Evolutionary conservation across 2,113 vertebrate genomes (phyloP).

Genomic region (Menura novaehollandiae): DNA sequence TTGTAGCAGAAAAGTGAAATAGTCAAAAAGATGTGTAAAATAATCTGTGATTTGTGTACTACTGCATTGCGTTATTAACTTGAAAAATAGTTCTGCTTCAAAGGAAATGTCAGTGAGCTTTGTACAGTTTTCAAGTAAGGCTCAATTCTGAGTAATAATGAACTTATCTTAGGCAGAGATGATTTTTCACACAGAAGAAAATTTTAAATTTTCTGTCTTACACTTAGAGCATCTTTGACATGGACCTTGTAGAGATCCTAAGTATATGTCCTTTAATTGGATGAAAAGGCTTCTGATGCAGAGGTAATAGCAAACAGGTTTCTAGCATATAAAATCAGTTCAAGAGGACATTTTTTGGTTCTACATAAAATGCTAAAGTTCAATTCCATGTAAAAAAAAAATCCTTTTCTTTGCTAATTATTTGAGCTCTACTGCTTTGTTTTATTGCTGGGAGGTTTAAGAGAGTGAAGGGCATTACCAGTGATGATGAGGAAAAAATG

Average conservation of each 20-base stretch:
- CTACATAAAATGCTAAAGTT: background rate
- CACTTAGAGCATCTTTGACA: background rate
- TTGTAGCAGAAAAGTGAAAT: background rate
- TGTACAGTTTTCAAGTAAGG: background rate
- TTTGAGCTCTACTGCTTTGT: background rate
- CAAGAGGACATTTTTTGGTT: background rate
- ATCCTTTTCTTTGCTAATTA: background rate
- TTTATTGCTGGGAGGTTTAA: background rate
- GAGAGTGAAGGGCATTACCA: background rate
- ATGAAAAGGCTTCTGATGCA: background rate
- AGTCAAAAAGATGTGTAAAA: background rate
- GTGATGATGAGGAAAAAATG: background rate
- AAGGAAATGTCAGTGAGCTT: background rate
- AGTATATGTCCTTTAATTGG: background rate
- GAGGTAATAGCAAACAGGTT: background rate
- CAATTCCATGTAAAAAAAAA: background rate
- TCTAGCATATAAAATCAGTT: background rate
- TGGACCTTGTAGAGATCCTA: background rate
- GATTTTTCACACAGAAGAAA: background rate
- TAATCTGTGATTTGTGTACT: background rate
- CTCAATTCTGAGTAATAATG: background rate
- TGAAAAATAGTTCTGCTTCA: slow-evolving; percentile 10
- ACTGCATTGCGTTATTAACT: background rate
- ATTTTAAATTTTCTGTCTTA: background rate
- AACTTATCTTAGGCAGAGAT: background rate